These are phyloP conservation scores for Amphiprion ocellaris DNA, from an alignment of 2,113 vertebrate genomes.

Conservation along the genomic window DNA sequence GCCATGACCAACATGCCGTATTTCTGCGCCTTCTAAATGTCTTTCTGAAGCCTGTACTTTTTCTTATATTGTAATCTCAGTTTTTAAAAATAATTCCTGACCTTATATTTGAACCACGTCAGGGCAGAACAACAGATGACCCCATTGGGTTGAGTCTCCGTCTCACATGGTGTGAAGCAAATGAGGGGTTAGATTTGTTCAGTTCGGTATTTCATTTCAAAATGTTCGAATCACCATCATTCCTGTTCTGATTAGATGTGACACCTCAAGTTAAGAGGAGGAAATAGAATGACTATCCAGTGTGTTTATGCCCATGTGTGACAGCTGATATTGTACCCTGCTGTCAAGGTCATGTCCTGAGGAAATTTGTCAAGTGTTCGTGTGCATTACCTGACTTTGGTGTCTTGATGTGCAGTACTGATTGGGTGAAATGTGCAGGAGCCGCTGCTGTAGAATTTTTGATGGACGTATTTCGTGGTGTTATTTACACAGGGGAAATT, in stretches of 20 bases:
- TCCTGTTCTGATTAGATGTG: slow-evolving; percentile 22
- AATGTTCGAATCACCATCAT: not conserved
- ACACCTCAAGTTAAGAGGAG: slow-evolving; percentile 11
- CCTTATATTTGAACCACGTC: slow-evolving; percentile 17
- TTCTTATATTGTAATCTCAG: slow-evolving; percentile 40
- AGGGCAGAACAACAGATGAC: slow-evolving; percentile 6
- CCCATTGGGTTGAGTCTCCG: not conserved
- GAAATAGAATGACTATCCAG: not conserved
- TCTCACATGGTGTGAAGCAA: not conserved
- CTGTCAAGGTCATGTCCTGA: slow-evolving; percentile 11
- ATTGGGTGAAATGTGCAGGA: slow-evolving; percentile 18
- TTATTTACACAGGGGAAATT: slow-evolving; percentile 16
- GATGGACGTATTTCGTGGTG: slow-evolving; percentile 23
- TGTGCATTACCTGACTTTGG: slow-evolving; percentile 33
- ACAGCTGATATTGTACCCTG: slow-evolving; percentile 34
- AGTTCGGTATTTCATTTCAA: slow-evolving; percentile 25
- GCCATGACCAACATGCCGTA: slow-evolving; percentile 56
- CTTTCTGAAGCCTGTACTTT: slow-evolving; percentile 51
- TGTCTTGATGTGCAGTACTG: slow-evolving; percentile 35
- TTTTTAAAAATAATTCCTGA: slow-evolving; percentile 26
- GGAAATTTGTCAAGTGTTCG: slow-evolving; percentile 25
- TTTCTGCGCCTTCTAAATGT: slow-evolving; percentile 60
- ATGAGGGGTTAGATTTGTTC: not conserved
- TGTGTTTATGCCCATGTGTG: slow-evolving; percentile 13
- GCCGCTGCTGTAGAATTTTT: slow-evolving; percentile 3